phyloP scores from a whole-genome alignment of 2,797 vertebrate species.

The Lepidocolaptes lacrymiger region DNA sequence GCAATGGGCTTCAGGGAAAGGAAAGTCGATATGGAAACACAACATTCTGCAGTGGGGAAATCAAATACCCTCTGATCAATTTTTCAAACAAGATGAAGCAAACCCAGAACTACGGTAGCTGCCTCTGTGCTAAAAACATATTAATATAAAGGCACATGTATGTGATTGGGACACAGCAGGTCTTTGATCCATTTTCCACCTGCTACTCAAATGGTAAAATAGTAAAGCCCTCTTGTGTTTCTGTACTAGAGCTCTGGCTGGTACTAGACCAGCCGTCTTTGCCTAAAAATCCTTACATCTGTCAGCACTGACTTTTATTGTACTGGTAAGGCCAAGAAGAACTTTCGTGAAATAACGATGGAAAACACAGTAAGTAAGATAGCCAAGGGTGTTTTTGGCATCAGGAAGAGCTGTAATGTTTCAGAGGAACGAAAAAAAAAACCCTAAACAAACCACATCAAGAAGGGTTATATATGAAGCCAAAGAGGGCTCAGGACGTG shows the following conservation, averaged over 20 bases:
- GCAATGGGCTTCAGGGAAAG: neutral
- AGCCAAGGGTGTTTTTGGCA: neutral
- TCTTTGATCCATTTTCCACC: conserved; percentile 4
- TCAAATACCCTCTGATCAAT: conserved; percentile 26
- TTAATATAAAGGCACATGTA: neutral
- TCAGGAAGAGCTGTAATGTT: neutral
- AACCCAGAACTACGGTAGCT: neutral
- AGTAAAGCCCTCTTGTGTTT: neutral
- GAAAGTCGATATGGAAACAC: neutral
- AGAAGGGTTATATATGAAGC: neutral
- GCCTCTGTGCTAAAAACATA: neutral
- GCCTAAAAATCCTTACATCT: neutral
- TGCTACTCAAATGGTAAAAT: neutral
- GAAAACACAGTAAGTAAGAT: neutral
- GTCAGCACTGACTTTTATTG: neutral
- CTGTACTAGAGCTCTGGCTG: neutral
- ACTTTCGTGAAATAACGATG: neutral
- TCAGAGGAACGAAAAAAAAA: neutral
- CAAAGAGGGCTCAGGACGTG: neutral
- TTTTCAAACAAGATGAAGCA: neutral
- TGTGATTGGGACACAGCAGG: neutral
- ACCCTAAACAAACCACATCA: neutral
- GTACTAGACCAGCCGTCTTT: neutral
- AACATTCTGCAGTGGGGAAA: neutral
- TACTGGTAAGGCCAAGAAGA: neutral